These are phyloP conservation scores for Eurystomus glaucurus DNA, from an alignment of 2,797 vertebrate species.

Conservation along the genomic window DNA sequence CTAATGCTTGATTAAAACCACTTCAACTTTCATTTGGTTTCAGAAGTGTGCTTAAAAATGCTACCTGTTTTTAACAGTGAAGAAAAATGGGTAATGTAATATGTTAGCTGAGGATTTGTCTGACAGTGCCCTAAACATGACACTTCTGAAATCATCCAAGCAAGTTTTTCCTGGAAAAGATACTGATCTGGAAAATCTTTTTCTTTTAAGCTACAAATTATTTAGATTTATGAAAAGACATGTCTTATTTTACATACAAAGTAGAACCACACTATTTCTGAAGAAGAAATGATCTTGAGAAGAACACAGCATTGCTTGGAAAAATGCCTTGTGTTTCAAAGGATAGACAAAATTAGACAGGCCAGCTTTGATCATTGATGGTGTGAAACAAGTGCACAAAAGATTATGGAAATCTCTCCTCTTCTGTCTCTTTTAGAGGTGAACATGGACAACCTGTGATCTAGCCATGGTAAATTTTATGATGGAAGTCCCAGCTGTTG, in stretches of 20 bases:
- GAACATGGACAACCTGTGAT: background rate
- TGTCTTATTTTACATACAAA: background rate
- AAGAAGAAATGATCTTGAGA: background rate
- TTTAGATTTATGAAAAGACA: background rate
- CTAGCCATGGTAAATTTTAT: background rate
- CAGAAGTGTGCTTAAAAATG: background rate
- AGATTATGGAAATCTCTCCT: background rate
- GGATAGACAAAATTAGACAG: background rate
- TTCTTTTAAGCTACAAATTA: background rate
- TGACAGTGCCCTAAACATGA: fast-evolving
- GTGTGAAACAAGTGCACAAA: background rate
- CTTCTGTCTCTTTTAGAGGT: background rate
- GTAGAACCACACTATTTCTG: background rate
- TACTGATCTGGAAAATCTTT: background rate
- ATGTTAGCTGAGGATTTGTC: background rate
- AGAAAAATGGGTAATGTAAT: background rate
- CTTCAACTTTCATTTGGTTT: background rate
- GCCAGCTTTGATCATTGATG: background rate
- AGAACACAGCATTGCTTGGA: background rate
- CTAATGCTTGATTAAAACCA: background rate
- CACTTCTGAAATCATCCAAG: background rate
- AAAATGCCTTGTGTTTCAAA: background rate
- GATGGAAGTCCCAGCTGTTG: background rate
- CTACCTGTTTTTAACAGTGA: background rate
- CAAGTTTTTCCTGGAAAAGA: background rate